Percentiles rank a stretch among this genome's conserved stretches.
These are phyloP conservation scores for Equus quagga DNA, from an alignment of 2,113 vertebrate genomes.

Conservation along the genomic window DNA sequence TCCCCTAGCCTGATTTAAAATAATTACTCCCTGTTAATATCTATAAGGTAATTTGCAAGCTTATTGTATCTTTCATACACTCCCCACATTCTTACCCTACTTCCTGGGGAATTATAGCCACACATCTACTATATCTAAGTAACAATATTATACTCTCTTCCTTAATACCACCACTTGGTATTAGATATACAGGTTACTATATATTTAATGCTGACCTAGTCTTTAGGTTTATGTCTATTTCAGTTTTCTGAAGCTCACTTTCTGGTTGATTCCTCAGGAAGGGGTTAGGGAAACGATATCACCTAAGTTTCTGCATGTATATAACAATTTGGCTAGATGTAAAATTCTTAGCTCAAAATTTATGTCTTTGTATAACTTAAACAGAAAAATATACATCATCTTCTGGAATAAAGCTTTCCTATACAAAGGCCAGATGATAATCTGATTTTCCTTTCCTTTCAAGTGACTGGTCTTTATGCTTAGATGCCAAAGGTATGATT, in stretches of 20 bases:
- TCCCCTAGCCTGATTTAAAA: not conserved
- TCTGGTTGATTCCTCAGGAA: not conserved
- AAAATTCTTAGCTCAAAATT: not conserved
- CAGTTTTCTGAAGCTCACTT: not conserved
- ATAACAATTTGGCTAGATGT: not conserved
- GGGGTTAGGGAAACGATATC: not conserved
- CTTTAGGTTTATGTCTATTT: not conserved
- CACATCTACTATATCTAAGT: not conserved
- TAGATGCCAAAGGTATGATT: not conserved
- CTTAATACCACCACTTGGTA: not conserved
- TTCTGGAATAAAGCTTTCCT: not conserved
- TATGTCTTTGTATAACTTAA: not conserved
- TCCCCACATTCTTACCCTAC: not conserved
- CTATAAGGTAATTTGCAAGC: not conserved
- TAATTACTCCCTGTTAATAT: not conserved
- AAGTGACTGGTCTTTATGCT: not conserved
- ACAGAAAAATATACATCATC: not conserved
- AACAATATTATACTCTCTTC: not conserved
- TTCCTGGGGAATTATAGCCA: not conserved
- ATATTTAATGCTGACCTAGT: not conserved
- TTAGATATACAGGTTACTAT: not conserved
- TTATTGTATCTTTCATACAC: not conserved
- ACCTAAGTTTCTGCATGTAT: not conserved
- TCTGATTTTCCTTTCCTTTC: not conserved
- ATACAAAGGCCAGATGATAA: not conserved